These are phyloP conservation scores for Alfaro cultratus DNA, from an alignment of 2,797 vertebrate genomes.

Conservation along the genomic window DNA sequence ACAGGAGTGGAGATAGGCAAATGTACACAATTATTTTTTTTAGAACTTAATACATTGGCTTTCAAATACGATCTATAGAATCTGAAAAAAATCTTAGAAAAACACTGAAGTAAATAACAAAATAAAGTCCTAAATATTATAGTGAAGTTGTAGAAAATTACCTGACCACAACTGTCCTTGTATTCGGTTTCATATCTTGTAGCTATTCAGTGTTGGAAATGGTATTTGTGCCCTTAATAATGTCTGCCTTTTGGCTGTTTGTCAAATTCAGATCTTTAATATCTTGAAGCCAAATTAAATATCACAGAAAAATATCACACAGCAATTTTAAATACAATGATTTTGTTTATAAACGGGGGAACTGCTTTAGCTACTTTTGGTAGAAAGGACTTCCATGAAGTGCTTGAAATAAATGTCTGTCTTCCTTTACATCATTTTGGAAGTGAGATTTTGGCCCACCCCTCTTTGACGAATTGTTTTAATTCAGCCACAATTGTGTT, in stretches of 20 bases:
- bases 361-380: no score
- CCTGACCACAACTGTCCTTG: neutral
- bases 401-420: no score
- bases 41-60: neutral
- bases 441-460: no score
- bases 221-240: neutral
- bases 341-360: no score
- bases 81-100: neutral
- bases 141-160: neutral
- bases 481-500: neutral
- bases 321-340: neutral
- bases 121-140: neutral
- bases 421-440: neutral
- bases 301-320: no score
- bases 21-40: neutral
- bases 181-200: neutral
- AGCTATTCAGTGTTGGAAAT: neutral
- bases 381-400: no score
- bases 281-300: neutral
- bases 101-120: neutral
- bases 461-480: neutral
- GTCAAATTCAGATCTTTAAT: neutral
- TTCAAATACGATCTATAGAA: neutral
- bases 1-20: neutral
- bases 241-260: neutral